Conservation (phyloP, 2,888 invertebrate genomes). For the Crematogaster levior region DNA sequence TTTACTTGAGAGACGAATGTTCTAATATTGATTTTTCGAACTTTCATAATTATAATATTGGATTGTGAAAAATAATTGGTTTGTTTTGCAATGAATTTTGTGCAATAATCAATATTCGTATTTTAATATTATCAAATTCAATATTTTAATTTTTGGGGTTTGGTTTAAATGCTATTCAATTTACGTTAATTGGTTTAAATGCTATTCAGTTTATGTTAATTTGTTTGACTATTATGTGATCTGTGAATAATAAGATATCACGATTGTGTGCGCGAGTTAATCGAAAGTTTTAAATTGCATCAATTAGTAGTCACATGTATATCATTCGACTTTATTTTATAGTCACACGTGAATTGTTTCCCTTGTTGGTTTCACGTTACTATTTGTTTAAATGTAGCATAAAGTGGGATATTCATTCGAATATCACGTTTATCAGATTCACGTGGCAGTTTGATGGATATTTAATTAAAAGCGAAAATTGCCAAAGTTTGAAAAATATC, state of each 20-base stretch:
- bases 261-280: not conserved
- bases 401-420: conserved; percentile 14
- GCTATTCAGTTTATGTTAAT: too few species aligned
- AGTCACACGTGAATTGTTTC: conserved; percentile 14
- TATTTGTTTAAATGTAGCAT: not conserved
- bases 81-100: not conserved
- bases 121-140: not conserved
- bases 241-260: conserved; percentile 2
- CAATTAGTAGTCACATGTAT: conserved; percentile 13
- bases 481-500: not conserved
- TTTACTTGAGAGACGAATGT: not conserved
- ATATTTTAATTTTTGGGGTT: conserved; percentile 4
- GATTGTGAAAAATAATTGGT: not conserved
- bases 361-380: conserved; percentile 21
- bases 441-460: not conserved
- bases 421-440: conserved; percentile 29
- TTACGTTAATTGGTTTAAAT: too few species aligned
- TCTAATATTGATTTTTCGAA: not conserved
- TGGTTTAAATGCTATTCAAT: not conserved
- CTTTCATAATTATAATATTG: conserved; percentile 77
- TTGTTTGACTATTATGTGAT: not conserved
- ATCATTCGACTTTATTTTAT: conserved; percentile 33
- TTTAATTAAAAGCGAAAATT: conserved; percentile 17
- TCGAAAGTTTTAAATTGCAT: conserved; percentile 25
- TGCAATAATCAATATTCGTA: not conserved